Base-by-base conservation (phyloP, 2,888 invertebrate species). In the Macrophya alboannulata region DNA sequence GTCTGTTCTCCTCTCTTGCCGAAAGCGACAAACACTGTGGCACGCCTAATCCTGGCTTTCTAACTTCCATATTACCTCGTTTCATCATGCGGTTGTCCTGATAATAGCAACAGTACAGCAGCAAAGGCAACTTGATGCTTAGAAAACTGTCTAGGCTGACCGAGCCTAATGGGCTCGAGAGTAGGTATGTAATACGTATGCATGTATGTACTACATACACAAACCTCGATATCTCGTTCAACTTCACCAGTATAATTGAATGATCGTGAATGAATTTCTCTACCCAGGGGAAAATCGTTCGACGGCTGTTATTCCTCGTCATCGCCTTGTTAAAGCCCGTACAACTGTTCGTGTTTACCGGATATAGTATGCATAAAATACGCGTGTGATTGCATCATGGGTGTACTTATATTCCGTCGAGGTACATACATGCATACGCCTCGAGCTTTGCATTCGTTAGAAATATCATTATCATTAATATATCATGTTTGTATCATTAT, bases 41-140 rank as follows among this genome's bases (percentile, higher is more conserved):
- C 17, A 21, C n/a, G 62, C 48, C 71, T 68, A 68, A 45, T 68
- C 81, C 62, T 21, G 21, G 45, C 51, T 83, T 48, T 37, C 51
- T n/a, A 83, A 83, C 71, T 83, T 71, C 40, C 9, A 45, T 45
- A 81, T 81, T 65, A 62, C 81, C 65, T 21, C 81, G 62, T n/a
- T 31, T 43, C 81, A 25, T 62, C 31, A 17, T 10, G 25, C 21
- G 21, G 25, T 77, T 37, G 15, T 65, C 25, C 62, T 12, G 62
- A 43, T 81, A 43, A 81, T 45, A 43, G 43, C 21, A 81, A 55
- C 51, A n/a, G 12, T 17, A 10, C 17, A 12, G 10, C 62, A 62
- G 17, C 43, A 76, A 51, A 48, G 37, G 77, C 31, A 37, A 37
- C 48, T 55, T 48, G 48, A 25, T 45, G 43, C 45, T 17, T 21